phyloP scores from a whole-genome alignment of 2,888 invertebrate species.

The Campoletis raptor region DNA sequence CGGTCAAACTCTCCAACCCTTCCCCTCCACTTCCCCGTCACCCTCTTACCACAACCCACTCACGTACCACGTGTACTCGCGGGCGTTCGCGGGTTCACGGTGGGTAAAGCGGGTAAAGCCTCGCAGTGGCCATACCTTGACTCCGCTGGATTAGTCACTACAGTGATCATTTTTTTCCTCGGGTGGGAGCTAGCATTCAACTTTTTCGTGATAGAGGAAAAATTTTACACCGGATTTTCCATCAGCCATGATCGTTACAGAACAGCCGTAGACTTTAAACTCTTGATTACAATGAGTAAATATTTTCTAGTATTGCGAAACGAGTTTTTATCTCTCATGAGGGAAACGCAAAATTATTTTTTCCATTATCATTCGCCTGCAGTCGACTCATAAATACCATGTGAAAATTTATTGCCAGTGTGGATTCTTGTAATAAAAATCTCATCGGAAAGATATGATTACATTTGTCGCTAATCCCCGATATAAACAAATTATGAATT shows the following conservation, averaged over 20 bases:
- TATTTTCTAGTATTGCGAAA: background rate
- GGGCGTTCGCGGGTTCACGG: conserved; percentile 21
- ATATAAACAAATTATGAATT: background rate
- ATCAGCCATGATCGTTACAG: background rate
- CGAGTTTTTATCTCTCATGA: background rate
- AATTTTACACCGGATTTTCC: background rate
- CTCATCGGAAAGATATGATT: too few species aligned
- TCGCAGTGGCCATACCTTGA: background rate
- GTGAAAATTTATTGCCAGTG: too few species aligned
- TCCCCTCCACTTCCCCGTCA: background rate
- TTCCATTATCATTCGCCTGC: background rate
- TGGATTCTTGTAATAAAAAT: too few species aligned
- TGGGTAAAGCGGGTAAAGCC: conserved; percentile 4
- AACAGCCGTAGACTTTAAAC: background rate
- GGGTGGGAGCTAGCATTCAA: too few species aligned
- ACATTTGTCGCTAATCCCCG: background rate
- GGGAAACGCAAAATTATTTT: background rate
- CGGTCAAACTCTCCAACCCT: conserved; percentile 40
- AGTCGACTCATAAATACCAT: too few species aligned
- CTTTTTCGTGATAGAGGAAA: background rate
- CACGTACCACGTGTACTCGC: conserved; percentile 44
- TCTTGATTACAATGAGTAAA: background rate
- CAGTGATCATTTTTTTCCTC: background rate
- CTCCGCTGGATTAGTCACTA: conserved; percentile 1
- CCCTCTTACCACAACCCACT: conserved; percentile 6